A percentile compares a stretch with the other conserved stretches of the same genome.
Evolutionary conservation across 2,888 invertebrate genomes (phyloP).

Genomic region (Resseliella maxima): DNA sequence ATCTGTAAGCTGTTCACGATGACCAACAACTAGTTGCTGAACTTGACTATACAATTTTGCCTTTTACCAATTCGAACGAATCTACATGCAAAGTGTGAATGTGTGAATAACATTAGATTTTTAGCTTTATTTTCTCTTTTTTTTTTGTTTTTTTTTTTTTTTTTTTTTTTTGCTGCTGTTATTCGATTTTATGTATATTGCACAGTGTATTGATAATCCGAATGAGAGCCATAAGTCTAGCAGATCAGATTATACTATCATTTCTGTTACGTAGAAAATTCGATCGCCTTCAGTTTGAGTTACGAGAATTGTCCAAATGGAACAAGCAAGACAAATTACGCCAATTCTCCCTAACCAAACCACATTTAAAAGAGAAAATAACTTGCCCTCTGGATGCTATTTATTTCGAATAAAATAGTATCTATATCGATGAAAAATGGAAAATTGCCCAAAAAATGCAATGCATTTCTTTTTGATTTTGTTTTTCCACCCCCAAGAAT

Average conservation of each 20-base stretch:
- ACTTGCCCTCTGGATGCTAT: background rate
- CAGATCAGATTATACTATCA: background rate
- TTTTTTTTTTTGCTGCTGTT: background rate
- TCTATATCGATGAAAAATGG: too few species aligned
- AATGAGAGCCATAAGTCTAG: background rate
- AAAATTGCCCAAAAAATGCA: too few species aligned
- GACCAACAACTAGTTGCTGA: constrained; percentile 29
- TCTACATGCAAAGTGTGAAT: background rate
- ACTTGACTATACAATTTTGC: background rate
- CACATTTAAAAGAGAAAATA: background rate
- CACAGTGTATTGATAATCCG: background rate
- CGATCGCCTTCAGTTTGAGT: background rate
- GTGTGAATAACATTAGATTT: constrained; percentile 6
- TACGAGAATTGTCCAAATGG: background rate
- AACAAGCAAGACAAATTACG: background rate
- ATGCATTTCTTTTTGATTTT: too few species aligned
- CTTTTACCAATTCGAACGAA: background rate
- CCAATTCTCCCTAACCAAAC: background rate
- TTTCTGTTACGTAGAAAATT: background rate
- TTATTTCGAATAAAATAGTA: too few species aligned
- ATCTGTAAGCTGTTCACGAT: background rate
- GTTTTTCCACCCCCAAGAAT: too few species aligned
- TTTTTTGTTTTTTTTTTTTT: background rate
- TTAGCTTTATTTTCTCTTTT: background rate
- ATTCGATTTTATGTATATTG: background rate